phyloP scores from a whole-genome alignment of 2,797 vertebrate genomes.

The Perodicticus potto region DNA sequence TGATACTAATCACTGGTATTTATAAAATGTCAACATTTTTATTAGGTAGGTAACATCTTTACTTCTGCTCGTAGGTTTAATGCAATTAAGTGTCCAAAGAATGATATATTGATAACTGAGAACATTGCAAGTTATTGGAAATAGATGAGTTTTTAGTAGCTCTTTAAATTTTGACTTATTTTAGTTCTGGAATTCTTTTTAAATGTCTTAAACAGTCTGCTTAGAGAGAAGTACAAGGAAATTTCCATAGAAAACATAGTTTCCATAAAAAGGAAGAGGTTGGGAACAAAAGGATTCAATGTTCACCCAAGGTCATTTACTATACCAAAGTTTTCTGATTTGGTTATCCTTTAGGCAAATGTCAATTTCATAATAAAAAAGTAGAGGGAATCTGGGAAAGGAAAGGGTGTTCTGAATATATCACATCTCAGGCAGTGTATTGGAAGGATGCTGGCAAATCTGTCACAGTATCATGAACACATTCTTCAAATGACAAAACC shows the following conservation, averaged over 20 bases:
- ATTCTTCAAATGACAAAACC: constrained; percentile 67
- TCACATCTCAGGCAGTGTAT: not conserved
- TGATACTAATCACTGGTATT: not conserved
- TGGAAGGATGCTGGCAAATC: constrained; percentile 35
- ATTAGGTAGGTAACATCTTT: not conserved
- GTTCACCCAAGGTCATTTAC: not conserved
- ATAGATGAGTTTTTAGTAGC: not conserved
- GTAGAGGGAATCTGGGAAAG: not conserved
- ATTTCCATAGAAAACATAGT: not conserved
- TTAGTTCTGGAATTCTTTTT: not conserved
- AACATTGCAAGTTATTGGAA: not conserved
- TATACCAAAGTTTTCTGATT: not conserved
- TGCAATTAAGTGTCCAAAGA: not conserved
- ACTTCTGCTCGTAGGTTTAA: not conserved
- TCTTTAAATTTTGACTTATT: not conserved
- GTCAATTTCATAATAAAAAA: constrained; percentile 23
- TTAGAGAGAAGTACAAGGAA: not conserved
- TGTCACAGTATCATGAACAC: constrained; percentile 35
- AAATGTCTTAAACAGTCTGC: not conserved
- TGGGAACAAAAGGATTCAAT: not conserved
- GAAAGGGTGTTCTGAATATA: constrained; percentile 20
- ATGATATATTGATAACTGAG: not conserved
- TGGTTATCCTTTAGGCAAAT: not conserved
- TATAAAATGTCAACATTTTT: not conserved
- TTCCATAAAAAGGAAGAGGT: not conserved